phyloP scores from a whole-genome alignment of 2,888 invertebrate species.

The Ochlodes sylvanus region DNA sequence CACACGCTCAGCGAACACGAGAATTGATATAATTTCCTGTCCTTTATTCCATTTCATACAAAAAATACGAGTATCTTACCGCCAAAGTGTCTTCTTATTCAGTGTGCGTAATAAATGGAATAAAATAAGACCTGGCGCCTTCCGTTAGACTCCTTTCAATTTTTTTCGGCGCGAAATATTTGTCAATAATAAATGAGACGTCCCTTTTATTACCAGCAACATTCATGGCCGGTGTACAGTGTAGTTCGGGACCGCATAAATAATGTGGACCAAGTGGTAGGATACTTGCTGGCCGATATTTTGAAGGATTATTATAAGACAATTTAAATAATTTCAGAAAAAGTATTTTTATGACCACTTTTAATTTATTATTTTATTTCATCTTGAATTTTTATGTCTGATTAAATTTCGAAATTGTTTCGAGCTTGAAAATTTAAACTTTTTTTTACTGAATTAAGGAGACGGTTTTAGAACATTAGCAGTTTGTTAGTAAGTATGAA shows the following conservation, averaged over 20 bases:
- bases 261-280: slow-evolving; percentile 50
- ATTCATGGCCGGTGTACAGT: slow-evolving; percentile 64
- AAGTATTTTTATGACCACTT: too few species aligned
- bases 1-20: slow-evolving; percentile 19
- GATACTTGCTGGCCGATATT: neutral
- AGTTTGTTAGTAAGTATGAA: too few species aligned
- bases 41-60: slow-evolving; percentile 51
- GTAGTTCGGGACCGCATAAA: slow-evolving; percentile 67
- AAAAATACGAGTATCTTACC: slow-evolving; percentile 53
- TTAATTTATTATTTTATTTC: too few species aligned
- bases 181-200: slow-evolving; percentile 85
- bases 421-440: too few species aligned
- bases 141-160: slow-evolving; percentile 69
- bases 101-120: slow-evolving; percentile 70
- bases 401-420: too few species aligned
- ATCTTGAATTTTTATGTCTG: too few species aligned
- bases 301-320: neutral
- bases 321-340: too few species aligned
- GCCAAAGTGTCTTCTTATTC: slow-evolving; percentile 63
- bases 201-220: slow-evolving; percentile 77
- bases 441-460: too few species aligned
- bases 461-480: too few species aligned
- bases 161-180: slow-evolving; percentile 80
- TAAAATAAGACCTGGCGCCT: slow-evolving; percentile 79
- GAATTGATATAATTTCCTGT: slow-evolving; percentile 68